phyloP scores from a whole-genome alignment of 2,797 vertebrate species.

The Micropoecilia bifurca region DNA sequence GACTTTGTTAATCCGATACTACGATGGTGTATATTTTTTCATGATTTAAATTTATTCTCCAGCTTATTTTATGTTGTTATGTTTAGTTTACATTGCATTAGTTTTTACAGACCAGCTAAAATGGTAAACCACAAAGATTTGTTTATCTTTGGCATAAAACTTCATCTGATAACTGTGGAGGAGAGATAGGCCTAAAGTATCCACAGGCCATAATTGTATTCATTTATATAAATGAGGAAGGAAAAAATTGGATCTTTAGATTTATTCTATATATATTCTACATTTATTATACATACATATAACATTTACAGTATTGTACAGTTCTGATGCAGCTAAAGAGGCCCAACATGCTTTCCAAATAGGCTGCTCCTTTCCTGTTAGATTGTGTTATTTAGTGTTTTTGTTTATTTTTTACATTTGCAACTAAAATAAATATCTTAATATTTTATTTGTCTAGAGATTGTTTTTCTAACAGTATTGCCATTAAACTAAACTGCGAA shows the following conservation, averaged over 20 bases:
- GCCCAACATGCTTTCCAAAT: not conserved
- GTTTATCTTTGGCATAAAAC: not conserved
- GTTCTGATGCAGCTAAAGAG: not conserved
- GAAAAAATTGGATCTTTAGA: not conserved
- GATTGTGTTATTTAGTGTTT: not conserved
- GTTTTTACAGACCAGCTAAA: not conserved
- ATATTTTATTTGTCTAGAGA: not conserved
- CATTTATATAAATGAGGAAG: not conserved
- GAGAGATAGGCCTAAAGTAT: not conserved
- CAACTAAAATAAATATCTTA: not conserved
- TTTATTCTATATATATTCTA: no score
- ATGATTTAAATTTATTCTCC: not conserved
- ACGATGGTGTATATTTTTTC: constrained; percentile 1
- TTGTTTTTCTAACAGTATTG: not conserved
- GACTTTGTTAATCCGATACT: not conserved
- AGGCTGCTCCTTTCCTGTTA: not conserved
- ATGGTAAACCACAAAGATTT: not conserved
- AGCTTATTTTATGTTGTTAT: not conserved
- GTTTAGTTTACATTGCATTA: not conserved
- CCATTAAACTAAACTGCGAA: not conserved
- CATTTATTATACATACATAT: no score
- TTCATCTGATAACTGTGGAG: not conserved
- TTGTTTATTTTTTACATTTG: not conserved
- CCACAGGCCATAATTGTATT: not conserved
- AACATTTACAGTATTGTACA: not conserved